Evolutionary conservation across 2,888 invertebrate genomes (phyloP).

Genomic region (Apamea monoglypha): DNA sequence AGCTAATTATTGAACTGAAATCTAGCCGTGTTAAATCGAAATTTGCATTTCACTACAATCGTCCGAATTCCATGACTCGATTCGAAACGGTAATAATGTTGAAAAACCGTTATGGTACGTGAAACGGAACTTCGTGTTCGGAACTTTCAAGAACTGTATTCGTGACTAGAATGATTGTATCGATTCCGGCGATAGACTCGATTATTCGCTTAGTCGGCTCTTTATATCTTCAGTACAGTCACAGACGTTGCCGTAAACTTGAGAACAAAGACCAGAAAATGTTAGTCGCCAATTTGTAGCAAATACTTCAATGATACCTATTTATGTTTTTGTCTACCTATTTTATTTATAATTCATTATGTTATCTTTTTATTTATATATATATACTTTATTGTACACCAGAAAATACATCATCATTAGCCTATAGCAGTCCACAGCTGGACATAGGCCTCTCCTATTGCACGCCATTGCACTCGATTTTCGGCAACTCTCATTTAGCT

Average conservation of each 20-base stretch:
- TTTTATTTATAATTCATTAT: neutral
- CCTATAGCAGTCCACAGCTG: no score
- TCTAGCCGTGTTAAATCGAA: constrained; percentile 20
- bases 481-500: no score
- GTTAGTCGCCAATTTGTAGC: constrained; percentile 9
- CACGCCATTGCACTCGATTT: no score
- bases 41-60: constrained; percentile 31
- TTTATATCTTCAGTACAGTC: constrained; percentile 38
- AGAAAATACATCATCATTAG: no score
- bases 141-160: constrained; percentile 61
- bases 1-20: constrained; percentile 20
- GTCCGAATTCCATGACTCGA: constrained; percentile 16
- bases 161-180: constrained; percentile 63
- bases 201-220: constrained; percentile 56
- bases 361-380: neutral
- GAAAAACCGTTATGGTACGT: constrained; percentile 53
- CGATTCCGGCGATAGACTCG: constrained; percentile 50
- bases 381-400: no score
- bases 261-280: constrained; percentile 5
- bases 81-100: constrained; percentile 46
- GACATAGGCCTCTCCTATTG: no score
- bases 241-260: constrained; percentile 25
- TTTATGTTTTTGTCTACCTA: neutral
- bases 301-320: neutral
- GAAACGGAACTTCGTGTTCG: constrained; percentile 54